phyloP scores from a whole-genome alignment of 2,113 vertebrate species.

The Rhynchomys soricoides region DNA sequence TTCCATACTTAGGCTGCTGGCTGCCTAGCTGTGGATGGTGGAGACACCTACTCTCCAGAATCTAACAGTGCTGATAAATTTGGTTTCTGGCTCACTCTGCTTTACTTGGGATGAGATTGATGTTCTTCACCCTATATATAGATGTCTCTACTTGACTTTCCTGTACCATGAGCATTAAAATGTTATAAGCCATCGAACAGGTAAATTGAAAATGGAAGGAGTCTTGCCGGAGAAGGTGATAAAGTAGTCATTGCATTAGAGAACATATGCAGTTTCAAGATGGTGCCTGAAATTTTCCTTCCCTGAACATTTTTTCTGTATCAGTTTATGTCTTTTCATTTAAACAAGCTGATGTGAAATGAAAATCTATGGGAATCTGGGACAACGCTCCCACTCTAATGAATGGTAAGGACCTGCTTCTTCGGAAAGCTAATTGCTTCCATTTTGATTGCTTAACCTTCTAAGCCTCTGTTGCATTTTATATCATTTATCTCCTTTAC shows the following conservation, averaged over 20 bases:
- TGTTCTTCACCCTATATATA: neutral
- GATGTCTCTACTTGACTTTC: slow-evolving; percentile 29
- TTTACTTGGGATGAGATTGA: slow-evolving; percentile 18
- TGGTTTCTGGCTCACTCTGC: neutral
- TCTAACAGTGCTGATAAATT: neutral
- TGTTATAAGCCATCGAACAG: slow-evolving; percentile 68
- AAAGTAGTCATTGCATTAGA: slow-evolving; percentile 14
- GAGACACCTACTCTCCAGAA: neutral
- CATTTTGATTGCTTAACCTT: neutral
- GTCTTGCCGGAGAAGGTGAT: slow-evolving; percentile 51
- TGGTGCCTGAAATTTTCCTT: slow-evolving; percentile 30
- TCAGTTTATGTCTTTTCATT: slow-evolving; percentile 19
- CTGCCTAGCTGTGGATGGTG: neutral
- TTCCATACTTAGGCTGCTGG: neutral
- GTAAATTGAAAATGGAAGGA: slow-evolving; percentile 70
- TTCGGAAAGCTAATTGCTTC: neutral
- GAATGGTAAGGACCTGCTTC: neutral
- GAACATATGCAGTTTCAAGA: slow-evolving; percentile 35
- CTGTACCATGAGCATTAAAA: slow-evolving; percentile 12
- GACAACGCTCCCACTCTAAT: neutral
- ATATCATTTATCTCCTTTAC: neutral
- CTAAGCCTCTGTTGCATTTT: neutral
- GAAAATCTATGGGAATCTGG: neutral
- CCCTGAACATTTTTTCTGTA: slow-evolving; percentile 3
- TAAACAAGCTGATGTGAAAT: neutral